phyloP scores from a whole-genome alignment of 2,113 vertebrate species.

The Syngnathoides biaculeatus region DNA sequence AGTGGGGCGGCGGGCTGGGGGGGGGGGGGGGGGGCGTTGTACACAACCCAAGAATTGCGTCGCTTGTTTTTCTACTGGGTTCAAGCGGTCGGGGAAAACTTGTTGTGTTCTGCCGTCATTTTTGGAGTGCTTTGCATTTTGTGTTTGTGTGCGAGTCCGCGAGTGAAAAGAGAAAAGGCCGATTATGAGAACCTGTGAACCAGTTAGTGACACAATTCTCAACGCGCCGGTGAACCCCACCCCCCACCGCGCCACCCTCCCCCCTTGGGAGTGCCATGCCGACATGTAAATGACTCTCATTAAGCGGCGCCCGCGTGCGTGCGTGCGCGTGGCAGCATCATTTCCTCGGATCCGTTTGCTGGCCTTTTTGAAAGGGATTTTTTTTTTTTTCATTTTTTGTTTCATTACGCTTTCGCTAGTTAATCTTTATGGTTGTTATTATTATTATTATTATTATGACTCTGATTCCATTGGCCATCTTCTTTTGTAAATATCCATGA shows the following conservation, averaged over 20 bases:
- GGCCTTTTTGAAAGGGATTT: slow-evolving; percentile 63
- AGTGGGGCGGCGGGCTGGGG: slow-evolving; percentile 29
- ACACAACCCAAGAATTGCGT: no score
- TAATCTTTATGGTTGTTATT: slow-evolving; percentile 26
- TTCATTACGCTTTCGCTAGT: slow-evolving; percentile 13
- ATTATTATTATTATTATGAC: slow-evolving; percentile 31
- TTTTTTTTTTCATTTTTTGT: slow-evolving; percentile 57
- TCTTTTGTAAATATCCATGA: slow-evolving; percentile 62
- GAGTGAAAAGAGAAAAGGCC: slow-evolving; percentile 55
- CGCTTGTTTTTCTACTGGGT: slow-evolving; percentile 17
- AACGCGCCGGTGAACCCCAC: slow-evolving; percentile 61
- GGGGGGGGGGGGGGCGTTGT: slow-evolving; percentile 19
- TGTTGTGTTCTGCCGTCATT: slow-evolving; percentile 6
- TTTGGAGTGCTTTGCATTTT: slow-evolving; percentile 41
- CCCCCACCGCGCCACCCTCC: slow-evolving; percentile 64
- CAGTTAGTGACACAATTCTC: slow-evolving; percentile 74
- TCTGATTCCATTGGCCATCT: slow-evolving; percentile 21
- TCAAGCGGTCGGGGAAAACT: slow-evolving; percentile 19
- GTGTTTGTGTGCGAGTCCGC: slow-evolving; percentile 24
- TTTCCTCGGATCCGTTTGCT: slow-evolving; percentile 62
- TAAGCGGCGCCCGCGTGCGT: slow-evolving; percentile 37
- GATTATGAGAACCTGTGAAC: slow-evolving; percentile 75
- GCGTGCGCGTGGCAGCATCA: slow-evolving; percentile 38
- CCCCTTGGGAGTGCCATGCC: slow-evolving; percentile 67
- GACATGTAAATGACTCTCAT: slow-evolving; percentile 75